Evolutionary conservation across 2,113 vertebrate genomes (phyloP).

Genomic region (Laterallus jamaicensis): DNA sequence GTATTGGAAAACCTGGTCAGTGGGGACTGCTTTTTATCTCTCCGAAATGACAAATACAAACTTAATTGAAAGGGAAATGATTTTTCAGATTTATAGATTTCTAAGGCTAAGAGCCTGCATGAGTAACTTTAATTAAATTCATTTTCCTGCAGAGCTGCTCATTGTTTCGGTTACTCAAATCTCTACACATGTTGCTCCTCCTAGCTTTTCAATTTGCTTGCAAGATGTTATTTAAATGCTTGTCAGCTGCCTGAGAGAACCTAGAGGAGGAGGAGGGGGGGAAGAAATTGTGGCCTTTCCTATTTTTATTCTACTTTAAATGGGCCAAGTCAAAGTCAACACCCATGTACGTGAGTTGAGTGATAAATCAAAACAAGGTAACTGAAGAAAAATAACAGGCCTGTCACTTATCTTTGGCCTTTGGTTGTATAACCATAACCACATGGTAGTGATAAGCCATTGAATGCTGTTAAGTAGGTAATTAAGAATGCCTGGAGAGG

Average conservation of each 20-base stretch:
- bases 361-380: not conserved
- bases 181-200: conserved; percentile 19
- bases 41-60: conserved; percentile 39
- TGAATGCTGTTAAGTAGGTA: not conserved
- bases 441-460: not conserved
- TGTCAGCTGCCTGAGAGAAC: not conserved
- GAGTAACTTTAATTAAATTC: conserved; percentile 67
- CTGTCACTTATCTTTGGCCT: not conserved
- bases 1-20: not conserved
- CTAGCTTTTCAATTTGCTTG: conserved; percentile 14
- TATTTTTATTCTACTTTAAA: not conserved
- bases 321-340: not conserved
- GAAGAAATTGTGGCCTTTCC: not conserved
- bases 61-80: conserved; percentile 55
- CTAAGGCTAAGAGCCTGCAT: conserved; percentile 23
- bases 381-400: not conserved
- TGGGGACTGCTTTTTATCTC: conserved; percentile 30
- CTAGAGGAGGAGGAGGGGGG: not conserved
- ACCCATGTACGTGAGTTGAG: not conserved
- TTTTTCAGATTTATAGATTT: conserved; percentile 58
- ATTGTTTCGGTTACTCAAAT: conserved; percentile 40
- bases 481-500: not conserved
- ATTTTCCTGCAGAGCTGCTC: conserved; percentile 28
- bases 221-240: not conserved
- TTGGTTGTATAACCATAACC: not conserved